These are phyloP conservation scores for Ips nitidus DNA, from an alignment of 1,140 invertebrate genomes.

Conservation along the genomic window DNA sequence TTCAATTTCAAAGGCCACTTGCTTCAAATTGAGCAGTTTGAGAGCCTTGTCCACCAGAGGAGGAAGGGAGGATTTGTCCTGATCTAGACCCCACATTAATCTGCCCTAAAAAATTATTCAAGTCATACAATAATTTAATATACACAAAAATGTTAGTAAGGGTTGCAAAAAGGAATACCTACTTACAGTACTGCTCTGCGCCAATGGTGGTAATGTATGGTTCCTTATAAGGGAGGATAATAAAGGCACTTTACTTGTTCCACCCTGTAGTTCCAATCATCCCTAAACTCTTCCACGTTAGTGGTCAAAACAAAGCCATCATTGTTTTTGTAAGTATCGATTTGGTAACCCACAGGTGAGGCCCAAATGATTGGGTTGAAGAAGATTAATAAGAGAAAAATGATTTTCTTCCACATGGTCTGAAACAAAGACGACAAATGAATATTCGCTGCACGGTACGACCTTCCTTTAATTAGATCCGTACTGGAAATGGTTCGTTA, in stretches of 20 bases:
- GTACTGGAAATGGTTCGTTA: background rate
- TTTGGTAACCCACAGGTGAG: slow-evolving; percentile 11
- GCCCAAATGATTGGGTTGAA: slow-evolving; percentile 14
- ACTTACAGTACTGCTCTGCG: slow-evolving; percentile 48
- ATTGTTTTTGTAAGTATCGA: slow-evolving; percentile 5
- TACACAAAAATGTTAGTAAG: background rate
- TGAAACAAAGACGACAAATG: slow-evolving; percentile 24
- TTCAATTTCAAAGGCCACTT: slow-evolving; percentile 84
- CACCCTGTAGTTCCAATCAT: slow-evolving; percentile 50
- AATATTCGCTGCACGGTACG: background rate
- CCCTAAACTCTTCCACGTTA: slow-evolving; percentile 37
- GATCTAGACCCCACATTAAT: slow-evolving; percentile 70
- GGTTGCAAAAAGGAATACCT: slow-evolving; percentile 36
- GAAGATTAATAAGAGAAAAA: slow-evolving; percentile 30
- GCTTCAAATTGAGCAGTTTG: slow-evolving; percentile 77
- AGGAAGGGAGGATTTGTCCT: slow-evolving; percentile 67
- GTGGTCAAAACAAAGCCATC: background rate
- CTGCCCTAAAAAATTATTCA: slow-evolving; percentile 47
- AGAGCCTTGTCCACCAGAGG: slow-evolving; percentile 80
- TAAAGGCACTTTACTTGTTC: slow-evolving; percentile 45
- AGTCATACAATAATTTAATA: background rate
- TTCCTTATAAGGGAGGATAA: slow-evolving; percentile 43
- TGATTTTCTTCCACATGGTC: slow-evolving; percentile 37
- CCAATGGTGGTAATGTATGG: slow-evolving; percentile 46
- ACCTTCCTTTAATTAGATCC: background rate